These are phyloP conservation scores for Gavia stellata DNA, from an alignment of 2,113 vertebrate genomes.

Conservation along the genomic window DNA sequence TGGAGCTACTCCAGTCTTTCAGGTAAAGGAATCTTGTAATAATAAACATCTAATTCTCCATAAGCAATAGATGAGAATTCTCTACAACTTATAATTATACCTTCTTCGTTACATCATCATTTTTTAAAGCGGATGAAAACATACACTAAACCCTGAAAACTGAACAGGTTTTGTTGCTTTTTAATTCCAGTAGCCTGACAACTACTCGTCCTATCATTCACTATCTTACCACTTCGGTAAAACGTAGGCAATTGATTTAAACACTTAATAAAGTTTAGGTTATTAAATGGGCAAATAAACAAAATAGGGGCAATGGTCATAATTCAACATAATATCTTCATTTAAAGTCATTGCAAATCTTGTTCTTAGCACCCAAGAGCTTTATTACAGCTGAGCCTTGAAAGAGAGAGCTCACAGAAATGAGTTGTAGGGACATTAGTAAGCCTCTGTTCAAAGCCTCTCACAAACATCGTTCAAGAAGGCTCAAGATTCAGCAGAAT, in stretches of 20 bases:
- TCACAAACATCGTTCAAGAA: accelerated
- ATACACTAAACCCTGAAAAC: neutral
- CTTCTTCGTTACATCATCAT: neutral
- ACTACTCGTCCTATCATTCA: neutral
- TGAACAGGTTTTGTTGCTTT: neutral
- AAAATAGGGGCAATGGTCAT: neutral
- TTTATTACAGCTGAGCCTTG: neutral
- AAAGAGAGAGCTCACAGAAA: neutral
- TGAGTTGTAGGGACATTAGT: neutral
- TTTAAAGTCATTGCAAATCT: neutral
- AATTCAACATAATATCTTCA: neutral
- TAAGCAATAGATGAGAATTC: neutral
- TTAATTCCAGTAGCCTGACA: neutral
- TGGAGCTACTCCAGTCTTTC: neutral
- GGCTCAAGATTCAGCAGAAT: neutral
- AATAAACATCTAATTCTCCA: neutral
- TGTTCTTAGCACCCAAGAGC: neutral
- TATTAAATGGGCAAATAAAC: neutral
- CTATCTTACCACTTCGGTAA: neutral
- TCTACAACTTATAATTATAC: neutral
- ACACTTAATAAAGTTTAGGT: neutral
- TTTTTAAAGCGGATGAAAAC: neutral
- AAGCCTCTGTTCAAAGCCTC: neutral
- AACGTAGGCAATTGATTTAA: neutral
- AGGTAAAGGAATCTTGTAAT: neutral